These are phyloP conservation scores for Teleopsis dalmanni DNA, from an alignment of 1,140 invertebrate species.

Conservation along the genomic window DNA sequence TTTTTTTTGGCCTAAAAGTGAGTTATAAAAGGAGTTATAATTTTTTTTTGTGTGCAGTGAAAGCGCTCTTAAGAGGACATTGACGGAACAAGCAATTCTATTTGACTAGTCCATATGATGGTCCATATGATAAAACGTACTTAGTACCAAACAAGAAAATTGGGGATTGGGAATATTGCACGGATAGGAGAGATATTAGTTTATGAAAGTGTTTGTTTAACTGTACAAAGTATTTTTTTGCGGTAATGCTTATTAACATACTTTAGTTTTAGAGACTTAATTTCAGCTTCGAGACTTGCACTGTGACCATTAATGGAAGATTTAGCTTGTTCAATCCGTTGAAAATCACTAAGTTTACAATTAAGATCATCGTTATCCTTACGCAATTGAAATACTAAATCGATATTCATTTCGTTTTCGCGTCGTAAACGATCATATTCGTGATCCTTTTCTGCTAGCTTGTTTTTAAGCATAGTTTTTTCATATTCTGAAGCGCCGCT, in stretches of 20 bases:
- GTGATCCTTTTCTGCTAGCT: conserved; percentile 64
- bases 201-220: no score
- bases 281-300: conserved; percentile 63
- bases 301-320: conserved; percentile 67
- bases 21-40: no score
- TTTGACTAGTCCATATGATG: no score
- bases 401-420: conserved; percentile 61
- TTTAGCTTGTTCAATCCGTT: conserved; percentile 75
- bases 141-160: no score
- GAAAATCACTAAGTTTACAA: conserved; percentile 76
- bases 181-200: no score
- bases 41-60: no score
- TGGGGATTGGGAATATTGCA: no score
- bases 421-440: conserved; percentile 66
- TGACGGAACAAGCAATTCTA: no score
- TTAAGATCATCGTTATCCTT: conserved; percentile 72
- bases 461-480: conserved; percentile 56
- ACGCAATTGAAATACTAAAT: conserved; percentile 61
- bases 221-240: no score
- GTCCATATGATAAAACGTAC: no score
- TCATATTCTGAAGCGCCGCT: conserved; percentile 54
- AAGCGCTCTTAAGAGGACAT: no score
- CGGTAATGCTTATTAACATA: conserved; percentile 23
- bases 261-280: conserved; percentile 61
- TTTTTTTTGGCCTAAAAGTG: no score